Conservation (phyloP, 1,140 invertebrate species). For the Zaprionus vittiger region DNA sequence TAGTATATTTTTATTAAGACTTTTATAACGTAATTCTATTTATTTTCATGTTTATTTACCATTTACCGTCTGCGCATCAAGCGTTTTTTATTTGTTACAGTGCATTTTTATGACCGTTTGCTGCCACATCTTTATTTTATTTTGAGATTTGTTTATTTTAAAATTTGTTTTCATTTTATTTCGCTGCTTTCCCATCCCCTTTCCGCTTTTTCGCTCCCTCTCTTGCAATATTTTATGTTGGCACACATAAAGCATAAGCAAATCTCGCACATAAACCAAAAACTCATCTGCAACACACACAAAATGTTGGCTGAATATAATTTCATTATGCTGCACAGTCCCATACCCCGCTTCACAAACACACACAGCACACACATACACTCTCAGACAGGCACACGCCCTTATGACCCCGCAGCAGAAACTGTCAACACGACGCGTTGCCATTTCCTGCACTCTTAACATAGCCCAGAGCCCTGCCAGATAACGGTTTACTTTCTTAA, state of each 20-base stretch:
- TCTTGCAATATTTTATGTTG: slow-evolving; percentile 47
- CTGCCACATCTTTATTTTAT: slow-evolving; percentile 14
- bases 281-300: slow-evolving; percentile 54
- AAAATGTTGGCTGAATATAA: slow-evolving; percentile 61
- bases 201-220: no score
- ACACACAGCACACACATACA: slow-evolving; percentile 7
- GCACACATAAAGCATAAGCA: slow-evolving; percentile 56
- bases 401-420: slow-evolving; percentile 50
- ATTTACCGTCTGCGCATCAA: neutral
- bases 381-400: neutral
- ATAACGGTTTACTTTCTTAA: slow-evolving; percentile 80
- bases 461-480: slow-evolving; percentile 52
- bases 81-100: slow-evolving; percentile 16
- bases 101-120: slow-evolving; percentile 14
- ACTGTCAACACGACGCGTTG: slow-evolving; percentile 64
- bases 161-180: slow-evolving; percentile 54
- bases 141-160: slow-evolving; percentile 38
- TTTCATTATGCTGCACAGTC: slow-evolving; percentile 59
- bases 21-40: neutral
- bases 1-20: neutral
- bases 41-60: neutral
- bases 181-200: slow-evolving; percentile 25
- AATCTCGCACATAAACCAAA: slow-evolving; percentile 53
- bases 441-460: slow-evolving; percentile 31
- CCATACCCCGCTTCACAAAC: neutral